Evolutionary conservation across 53 echinoderm and acorn worm genomes (phyloP), one percentile per base, ranked within the genome.

Genomic region (Echinometra lucunter): DNA sequence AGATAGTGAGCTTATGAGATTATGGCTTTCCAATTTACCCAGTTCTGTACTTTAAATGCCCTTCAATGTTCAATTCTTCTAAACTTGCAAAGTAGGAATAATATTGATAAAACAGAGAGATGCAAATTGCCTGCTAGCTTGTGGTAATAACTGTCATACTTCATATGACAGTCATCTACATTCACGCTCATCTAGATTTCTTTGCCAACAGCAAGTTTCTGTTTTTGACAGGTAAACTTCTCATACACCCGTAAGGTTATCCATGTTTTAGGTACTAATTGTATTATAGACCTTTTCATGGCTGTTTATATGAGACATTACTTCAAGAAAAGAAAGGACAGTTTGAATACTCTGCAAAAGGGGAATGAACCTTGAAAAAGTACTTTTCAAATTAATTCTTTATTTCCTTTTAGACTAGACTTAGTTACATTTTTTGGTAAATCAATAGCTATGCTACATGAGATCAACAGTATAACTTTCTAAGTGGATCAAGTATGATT

Each of bases 11-110:
- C 70, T 91, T 70, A 91, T 91, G 45, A 91, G 91, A 91, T 91
- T 91, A 91, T 15, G 91, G 91, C 70, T 69, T 27, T 45, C 91
- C 58, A 91, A 91, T 91, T 91, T 91, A 91, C 91, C 91, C 69
- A 91, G 91, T 70, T 91, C 70, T 91, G 91, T 69, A 67, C 66
- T 91, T 91, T 69, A 45, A 91, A 25, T 27, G 69, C 70, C 69
- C 91, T 72, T 91, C 70, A 70, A 90, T 90, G 45, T 8, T 28
- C 67, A 10, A 21, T 32, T 89, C 89, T 89, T 60, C 60, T 60
- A 11, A 89, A 60, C 89, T n/a, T 53, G 16, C 53, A 85, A 85
- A 85, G 49, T 45, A 85, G 53, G 42, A 78, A 78, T 78, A 85
- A 85, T 85, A 85, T 85, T 85, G 49, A 85, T 49, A 49, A 85